Base-by-base conservation (phyloP, 2,888 invertebrate species). In the Latheticus oryzae region DNA sequence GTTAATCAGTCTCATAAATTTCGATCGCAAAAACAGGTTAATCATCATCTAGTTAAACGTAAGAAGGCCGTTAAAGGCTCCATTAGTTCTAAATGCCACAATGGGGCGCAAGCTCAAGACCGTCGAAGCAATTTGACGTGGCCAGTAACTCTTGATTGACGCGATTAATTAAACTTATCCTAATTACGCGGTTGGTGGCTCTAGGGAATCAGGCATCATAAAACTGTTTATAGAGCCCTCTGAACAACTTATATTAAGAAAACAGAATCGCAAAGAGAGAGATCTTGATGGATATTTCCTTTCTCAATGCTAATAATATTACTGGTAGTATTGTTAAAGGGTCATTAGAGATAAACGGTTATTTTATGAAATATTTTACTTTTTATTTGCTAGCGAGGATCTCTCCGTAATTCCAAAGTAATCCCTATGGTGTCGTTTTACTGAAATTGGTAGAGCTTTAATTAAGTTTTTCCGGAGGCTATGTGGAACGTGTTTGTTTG, bases 81-180 rank as follows among this genome's bases (percentile, higher is more conserved):
- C 30, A 55, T 55, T 55, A 48, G 38, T 35, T 37, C 45, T 26
- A 28, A 53, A 54, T 35, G 26, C 53, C 45, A 26, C 42, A 32
- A 35, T 17, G 37, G 47, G 47, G 30, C 21, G 38, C 21, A 23
- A 28, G 24, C 38, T 51, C 19, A 15, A 16, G 17, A 24, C 50
- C 51, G 40, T 30, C 51, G 19, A 37, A 37, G 53, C 28, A 43
- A 54, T 54, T 54, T 54, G 43, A 54, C 53, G 53, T 54, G 60
- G 61, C 61, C 55, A 33, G 57, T 59, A 59, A 52, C 17, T 59
- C 60, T 52, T 61, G 64, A 64, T 64, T 61, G 64, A 60, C 60
- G 63, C 56, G 51, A 64, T 61, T 64, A 63, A 64, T 64, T 63
- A 64, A 64, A 64, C 62, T 61, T 60, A 40, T 59, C 28, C 62